phyloP scores from a whole-genome alignment of 1,140 invertebrate species.

The Leptopilina boulardi region DNA sequence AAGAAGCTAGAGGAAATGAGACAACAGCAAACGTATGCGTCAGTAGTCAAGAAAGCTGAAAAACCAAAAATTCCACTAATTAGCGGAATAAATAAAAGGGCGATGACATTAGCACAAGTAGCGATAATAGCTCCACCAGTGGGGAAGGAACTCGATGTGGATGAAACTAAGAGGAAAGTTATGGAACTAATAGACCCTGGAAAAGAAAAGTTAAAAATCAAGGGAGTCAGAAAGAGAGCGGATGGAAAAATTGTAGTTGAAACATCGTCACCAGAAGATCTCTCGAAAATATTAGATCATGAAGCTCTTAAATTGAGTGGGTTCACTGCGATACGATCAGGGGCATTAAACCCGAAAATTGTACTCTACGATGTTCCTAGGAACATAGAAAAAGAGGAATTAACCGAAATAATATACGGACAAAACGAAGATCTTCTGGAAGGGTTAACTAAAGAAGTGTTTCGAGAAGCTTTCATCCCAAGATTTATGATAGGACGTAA shows the following conservation, averaged over 20 bases:
- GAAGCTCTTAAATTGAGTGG: background rate
- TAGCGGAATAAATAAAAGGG: background rate
- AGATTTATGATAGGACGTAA: background rate
- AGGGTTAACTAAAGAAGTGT: background rate
- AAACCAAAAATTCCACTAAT: background rate
- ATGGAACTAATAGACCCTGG: background rate
- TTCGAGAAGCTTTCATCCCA: background rate
- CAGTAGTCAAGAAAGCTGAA: no score
- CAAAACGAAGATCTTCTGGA: background rate
- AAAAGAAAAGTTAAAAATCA: background rate
- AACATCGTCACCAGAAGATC: background rate
- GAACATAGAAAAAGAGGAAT: background rate
- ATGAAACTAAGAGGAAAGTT: background rate
- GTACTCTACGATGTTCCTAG: background rate
- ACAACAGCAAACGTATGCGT: no score
- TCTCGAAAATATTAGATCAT: background rate
- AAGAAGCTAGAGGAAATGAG: no score
- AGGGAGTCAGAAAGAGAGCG: background rate
- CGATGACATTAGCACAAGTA: background rate
- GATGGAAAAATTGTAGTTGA: background rate
- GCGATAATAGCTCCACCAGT: background rate
- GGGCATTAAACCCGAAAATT: background rate
- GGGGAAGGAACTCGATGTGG: background rate
- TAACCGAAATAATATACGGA: background rate
- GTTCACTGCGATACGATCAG: background rate